Evolutionary conservation across 1,140 invertebrate species (phyloP).

Genomic region (Diorhabda sublineata): DNA sequence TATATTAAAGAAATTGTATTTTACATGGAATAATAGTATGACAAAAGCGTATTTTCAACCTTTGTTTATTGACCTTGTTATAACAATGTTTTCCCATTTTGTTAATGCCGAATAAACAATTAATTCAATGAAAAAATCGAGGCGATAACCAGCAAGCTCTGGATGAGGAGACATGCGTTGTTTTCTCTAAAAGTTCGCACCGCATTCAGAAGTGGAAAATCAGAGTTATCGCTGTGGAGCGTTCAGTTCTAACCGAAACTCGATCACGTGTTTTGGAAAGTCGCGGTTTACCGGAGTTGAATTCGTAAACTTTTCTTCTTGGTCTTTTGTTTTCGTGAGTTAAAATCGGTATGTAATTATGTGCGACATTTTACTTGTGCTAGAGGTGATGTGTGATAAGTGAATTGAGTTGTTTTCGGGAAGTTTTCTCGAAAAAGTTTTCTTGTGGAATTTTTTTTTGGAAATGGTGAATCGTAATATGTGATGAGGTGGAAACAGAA

Average conservation of each 20-base stretch:
- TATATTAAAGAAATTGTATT: no score
- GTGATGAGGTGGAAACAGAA: conserved; percentile 11
- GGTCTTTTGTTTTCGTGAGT: neutral
- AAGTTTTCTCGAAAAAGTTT: conserved; percentile 9
- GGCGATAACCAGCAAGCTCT: neutral
- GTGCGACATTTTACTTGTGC: neutral
- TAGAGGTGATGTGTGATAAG: neutral
- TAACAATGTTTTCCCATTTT: no score
- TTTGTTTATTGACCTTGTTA: no score
- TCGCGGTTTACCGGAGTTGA: neutral
- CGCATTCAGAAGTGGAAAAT: neutral
- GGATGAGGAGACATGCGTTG: conserved; percentile 8
- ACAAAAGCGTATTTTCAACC: no score
- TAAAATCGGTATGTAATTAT: neutral
- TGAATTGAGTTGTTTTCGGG: conserved; percentile 4
- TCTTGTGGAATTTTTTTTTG: neutral
- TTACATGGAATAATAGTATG: no score
- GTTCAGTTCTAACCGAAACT: neutral
- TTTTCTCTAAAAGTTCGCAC: conserved; percentile 7
- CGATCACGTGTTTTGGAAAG: conserved; percentile 1
- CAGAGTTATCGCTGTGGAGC: neutral
- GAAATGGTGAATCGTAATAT: conserved; percentile 18
- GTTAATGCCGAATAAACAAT: no score
- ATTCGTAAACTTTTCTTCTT: neutral
- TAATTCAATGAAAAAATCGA: no score